Base-by-base conservation (phyloP, 2,113 vertebrate genomes). In the Austrofundulus limnaeus region DNA sequence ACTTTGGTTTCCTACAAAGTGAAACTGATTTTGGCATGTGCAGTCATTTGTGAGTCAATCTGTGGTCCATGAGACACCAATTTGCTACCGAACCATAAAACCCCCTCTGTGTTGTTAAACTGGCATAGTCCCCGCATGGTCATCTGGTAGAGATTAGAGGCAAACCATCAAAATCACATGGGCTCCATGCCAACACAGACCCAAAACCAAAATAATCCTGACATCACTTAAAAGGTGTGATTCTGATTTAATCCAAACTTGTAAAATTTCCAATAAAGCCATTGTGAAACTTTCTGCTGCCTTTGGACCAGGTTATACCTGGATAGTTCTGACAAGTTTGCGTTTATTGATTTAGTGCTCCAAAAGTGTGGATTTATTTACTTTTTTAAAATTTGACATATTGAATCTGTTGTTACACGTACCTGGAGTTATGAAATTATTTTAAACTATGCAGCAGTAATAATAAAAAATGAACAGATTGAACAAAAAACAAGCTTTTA, bases 81-180 rank as follows among this genome's bases (percentile, higher is more conserved):
- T 91, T 90, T 87, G 71, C 78, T 75, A 81, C 82, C 51, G 70
- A 81, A 69, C 82, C 84, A 83, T 91, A 87, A 91, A 91, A 82
- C 76, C 68, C 80, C 60, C 66, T 84, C 59, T 54, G 48, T 74
- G 83, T 66, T 79, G 66, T 78, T 81, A 84, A 87, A 65, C 31
- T 48, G 52, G 45, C 47, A 61, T 34, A 54, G 67, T 72, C 2
- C 16, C 68, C 72, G 70, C 76, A 28, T 66, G 80, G 49, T 88
- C 90, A 90, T 90, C 89, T 91, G 90, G 82, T 83, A 83, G 45
- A 78, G 73, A 87, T 92, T 91, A 91, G 50, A 73, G 48, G 56
- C 65, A 49, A 85, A 84, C 58, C 75, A 82, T 74, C 61, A 56
- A 73, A 68, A 73, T 80, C 73, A 75, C 74, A 78, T 69, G 77